A percentile compares a stretch with the other conserved stretches of the same genome.
Evolutionary conservation across 1,140 invertebrate species (phyloP).

Genomic region (Prorops nasuta): DNA sequence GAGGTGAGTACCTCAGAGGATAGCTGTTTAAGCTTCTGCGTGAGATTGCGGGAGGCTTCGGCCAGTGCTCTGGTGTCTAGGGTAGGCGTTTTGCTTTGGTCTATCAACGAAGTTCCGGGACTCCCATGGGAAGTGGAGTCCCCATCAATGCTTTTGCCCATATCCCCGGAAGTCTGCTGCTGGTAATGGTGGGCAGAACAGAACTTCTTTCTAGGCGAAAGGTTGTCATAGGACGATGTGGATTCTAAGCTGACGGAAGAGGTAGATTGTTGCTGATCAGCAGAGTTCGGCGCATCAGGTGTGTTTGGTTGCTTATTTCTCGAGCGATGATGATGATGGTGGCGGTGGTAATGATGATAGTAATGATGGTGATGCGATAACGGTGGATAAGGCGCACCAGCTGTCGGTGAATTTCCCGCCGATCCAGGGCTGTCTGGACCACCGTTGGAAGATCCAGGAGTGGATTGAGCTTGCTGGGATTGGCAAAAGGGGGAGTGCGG

Average conservation of each 20-base stretch:
- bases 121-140: constrained; percentile 24
- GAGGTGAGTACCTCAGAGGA: constrained; percentile 82
- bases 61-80: constrained; percentile 76
- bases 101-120: constrained; percentile 11
- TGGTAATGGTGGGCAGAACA: constrained; percentile 39
- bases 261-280: constrained; percentile 19
- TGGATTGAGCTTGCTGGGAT: constrained; percentile 10
- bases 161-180: too few relatives aligned
- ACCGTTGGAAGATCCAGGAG: neutral
- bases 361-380: constrained; percentile 29
- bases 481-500: constrained; percentile 17
- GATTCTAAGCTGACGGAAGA: constrained; percentile 16
- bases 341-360: constrained; percentile 31
- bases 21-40: constrained; percentile 86
- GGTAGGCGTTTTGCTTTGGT: constrained; percentile 41
- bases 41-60: constrained; percentile 87
- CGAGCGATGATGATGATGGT: constrained; percentile 36
- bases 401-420: too few relatives aligned
- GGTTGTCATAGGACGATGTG: constrained; percentile 16
- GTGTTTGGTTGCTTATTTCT: constrained; percentile 20
- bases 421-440: constrained; percentile 23
- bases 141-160: constrained; percentile 9
- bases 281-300: constrained; percentile 5
- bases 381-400: constrained; percentile 26
- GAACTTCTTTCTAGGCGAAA: constrained; percentile 41